Evolutionary conservation across 2,113 vertebrate genomes (phyloP), one percentile per base, ranked within the genome.

Genomic region (Tor tambroides): DNA sequence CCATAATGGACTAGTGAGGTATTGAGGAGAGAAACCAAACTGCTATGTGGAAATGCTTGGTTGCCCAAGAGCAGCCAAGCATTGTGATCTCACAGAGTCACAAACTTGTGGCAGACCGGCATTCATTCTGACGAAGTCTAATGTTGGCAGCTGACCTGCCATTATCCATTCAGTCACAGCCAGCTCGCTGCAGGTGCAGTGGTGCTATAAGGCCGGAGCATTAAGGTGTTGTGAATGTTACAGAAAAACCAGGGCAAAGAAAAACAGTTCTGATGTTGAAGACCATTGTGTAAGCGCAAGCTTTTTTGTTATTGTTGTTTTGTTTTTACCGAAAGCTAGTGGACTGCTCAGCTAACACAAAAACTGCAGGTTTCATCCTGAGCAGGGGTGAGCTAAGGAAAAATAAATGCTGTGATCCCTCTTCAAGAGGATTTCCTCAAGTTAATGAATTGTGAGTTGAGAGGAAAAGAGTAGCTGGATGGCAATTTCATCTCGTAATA

Each of bases 61-160:
- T 46, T 72, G n/a, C 38, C 49, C n/a, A 49, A 32, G 61, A 43
- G 61, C 35, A 71, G 61, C 43, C 35, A 41, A 78, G 59, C 72
- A 21, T n/a, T 71, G 54, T n/a, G 28, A 84, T 63, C 26, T 80
- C 26, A 21, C 63, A 0, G 43, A 54, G 46, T 9, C 69, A 67
- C 71, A 26, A 6, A n/a, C 17, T 26, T 28, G n/a, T 38, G 63
- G n/a, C 28, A 67, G 43, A 30, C 8, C 28, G 3, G 8, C 5
- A 41, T 80, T 54, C 38, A 35, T 80, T 59, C 63, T 12, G 72
- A 65, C 38, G 46, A 69, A 79, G 38, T 61, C 26, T 61, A 14
- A 63, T 46, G 15, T 49, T 87, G 81, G 61, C 74, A 79, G 86
- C 59, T 69, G 80, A 77, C 56, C 82, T 63, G 0, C 61, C 32